Percentiles rank a stretch among this genome's conserved stretches.
phyloP scores from a whole-genome alignment of 2,113 vertebrate genomes.

The Stigmatopora nigra region DNA sequence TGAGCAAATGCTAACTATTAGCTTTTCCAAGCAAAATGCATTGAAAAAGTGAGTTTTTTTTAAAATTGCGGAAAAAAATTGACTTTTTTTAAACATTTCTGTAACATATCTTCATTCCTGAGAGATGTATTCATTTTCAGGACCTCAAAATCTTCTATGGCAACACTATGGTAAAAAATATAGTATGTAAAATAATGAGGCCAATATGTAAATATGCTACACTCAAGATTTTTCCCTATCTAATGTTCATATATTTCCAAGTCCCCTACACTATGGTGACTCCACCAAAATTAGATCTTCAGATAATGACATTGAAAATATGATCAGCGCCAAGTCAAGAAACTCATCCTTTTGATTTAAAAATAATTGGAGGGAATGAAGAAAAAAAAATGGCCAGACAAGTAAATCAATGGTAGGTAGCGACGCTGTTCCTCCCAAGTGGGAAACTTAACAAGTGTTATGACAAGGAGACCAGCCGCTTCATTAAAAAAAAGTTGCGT shows the following conservation, averaged over 20 bases:
- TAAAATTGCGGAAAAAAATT: too few species aligned
- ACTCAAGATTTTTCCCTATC: background rate
- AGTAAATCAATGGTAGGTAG: constrained; percentile 32
- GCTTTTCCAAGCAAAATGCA: too few species aligned
- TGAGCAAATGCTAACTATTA: too few species aligned
- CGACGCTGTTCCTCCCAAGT: constrained; percentile 12
- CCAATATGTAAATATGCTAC: background rate
- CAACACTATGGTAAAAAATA: background rate
- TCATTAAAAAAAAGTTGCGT: constrained; percentile 50
- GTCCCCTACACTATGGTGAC: background rate
- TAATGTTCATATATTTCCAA: background rate
- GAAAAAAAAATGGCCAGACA: constrained; percentile 15
- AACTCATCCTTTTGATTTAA: background rate
- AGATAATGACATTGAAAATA: constrained; percentile 4
- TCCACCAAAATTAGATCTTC: background rate
- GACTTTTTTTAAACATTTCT: too few species aligned
- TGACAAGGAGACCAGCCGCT: constrained; percentile 5
- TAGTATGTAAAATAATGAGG: constrained; percentile 10
- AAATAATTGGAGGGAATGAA: constrained; percentile 37
- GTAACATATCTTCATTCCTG: too few species aligned
- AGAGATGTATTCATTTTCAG: too few species aligned
- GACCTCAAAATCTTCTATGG: too few species aligned
- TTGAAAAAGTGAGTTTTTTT: too few species aligned
- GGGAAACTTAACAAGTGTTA: constrained; percentile 16
- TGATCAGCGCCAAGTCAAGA: background rate